Evolutionary conservation across 1,140 invertebrate genomes (phyloP).

Genomic region (Spodoptera frugiperda): DNA sequence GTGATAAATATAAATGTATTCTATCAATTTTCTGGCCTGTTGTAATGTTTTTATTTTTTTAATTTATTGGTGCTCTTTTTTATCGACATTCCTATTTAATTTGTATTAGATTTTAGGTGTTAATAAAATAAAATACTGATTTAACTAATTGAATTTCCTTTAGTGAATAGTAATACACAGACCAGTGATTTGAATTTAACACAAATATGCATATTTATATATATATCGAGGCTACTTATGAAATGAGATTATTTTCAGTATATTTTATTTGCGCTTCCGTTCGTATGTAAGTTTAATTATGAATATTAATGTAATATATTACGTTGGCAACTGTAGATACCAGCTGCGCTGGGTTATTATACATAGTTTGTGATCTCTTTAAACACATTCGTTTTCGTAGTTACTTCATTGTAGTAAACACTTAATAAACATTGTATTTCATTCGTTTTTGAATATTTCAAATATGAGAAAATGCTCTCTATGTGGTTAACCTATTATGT

Average conservation of each 20-base stretch:
- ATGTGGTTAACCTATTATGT: conserved; percentile 14
- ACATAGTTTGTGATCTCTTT: conserved; percentile 69
- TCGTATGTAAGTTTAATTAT: conserved; percentile 19
- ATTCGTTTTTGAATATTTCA: conserved; percentile 23
- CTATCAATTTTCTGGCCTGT: conserved; percentile 15
- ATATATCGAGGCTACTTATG: conserved; percentile 34
- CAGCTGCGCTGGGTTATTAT: conserved; percentile 39
- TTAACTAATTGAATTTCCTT: not conserved
- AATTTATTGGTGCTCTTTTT: conserved; percentile 41
- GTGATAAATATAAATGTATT: conserved; percentile 9
- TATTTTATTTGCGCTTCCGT: conserved; percentile 14
- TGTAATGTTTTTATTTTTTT: conserved; percentile 13
- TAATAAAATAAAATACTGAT: not conserved
- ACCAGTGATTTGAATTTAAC: not conserved
- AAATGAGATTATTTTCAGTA: conserved; percentile 17
- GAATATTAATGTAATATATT: conserved; percentile 30
- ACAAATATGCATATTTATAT: conserved; percentile 13
- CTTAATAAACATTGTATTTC: conserved; percentile 16
- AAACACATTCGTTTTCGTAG: conserved; percentile 44
- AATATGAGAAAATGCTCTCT: conserved; percentile 30
- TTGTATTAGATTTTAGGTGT: conserved; percentile 32
- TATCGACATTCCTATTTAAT: conserved; percentile 33
- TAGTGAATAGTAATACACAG: not conserved
- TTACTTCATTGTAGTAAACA: conserved; percentile 9
- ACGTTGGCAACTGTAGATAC: conserved; percentile 43